Evolutionary conservation across 1,140 invertebrate species (phyloP).

Genomic region (Diorhabda elongata): DNA sequence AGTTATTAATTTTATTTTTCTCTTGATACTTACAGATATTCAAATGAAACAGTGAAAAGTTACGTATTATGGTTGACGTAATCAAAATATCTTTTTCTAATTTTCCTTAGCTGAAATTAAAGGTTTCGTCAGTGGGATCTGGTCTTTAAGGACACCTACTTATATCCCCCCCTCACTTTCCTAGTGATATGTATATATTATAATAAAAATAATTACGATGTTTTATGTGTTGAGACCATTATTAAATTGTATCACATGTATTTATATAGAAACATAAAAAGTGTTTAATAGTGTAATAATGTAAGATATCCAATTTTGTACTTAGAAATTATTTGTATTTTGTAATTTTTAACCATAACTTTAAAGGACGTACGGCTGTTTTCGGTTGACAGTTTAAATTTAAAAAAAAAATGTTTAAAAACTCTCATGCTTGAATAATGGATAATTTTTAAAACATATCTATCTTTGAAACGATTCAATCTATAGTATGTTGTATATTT

Average conservation of each 20-base stretch:
- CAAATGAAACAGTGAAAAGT: too few relatives aligned
- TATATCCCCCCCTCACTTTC: constrained; percentile 28
- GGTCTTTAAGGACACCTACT: constrained; percentile 3
- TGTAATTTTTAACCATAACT: constrained; percentile 29
- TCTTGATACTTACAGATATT: too few relatives aligned
- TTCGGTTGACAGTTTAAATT: background rate
- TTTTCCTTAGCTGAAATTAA: background rate
- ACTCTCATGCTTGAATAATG: too few relatives aligned
- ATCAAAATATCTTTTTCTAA: background rate
- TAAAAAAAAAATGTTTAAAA: too few relatives aligned
- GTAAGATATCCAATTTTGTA: constrained; percentile 44
- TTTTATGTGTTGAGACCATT: constrained; percentile 30
- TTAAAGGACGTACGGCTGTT: constrained; percentile 1
- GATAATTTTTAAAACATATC: too few relatives aligned
- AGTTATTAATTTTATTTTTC: too few relatives aligned
- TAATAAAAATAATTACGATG: constrained; percentile 10
- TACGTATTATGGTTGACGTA: too few relatives aligned
- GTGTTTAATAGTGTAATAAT: constrained; percentile 42
- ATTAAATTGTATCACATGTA: constrained; percentile 41
- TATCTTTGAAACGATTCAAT: too few relatives aligned
- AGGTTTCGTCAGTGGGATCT: background rate
- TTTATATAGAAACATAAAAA: constrained; percentile 37
- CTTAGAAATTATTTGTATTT: constrained; percentile 40
- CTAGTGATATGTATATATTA: constrained; percentile 44
- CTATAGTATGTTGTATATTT: too few relatives aligned